These are phyloP conservation scores for Drosophila melanica DNA, from an alignment of 1,140 invertebrate species.

Conservation along the genomic window DNA sequence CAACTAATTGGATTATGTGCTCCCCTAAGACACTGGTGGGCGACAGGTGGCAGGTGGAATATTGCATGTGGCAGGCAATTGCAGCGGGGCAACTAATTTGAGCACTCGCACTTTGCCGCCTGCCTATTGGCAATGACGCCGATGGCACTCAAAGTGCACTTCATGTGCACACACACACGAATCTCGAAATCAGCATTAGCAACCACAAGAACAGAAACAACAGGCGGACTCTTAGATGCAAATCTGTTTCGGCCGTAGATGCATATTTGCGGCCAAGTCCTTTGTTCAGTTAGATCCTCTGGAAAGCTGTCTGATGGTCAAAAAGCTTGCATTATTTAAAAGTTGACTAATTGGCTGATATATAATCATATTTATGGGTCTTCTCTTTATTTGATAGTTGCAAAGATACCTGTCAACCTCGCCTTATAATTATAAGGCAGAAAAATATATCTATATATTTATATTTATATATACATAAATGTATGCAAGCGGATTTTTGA, in stretches of 20 bases:
- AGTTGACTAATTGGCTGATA: background rate
- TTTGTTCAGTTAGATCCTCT: conserved; percentile 6
- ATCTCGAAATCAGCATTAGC: conserved; percentile 18
- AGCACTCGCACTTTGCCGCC: conserved; percentile 37
- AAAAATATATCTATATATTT: too few species aligned
- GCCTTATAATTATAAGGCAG: too few species aligned
- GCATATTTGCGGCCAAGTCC: conserved; percentile 23
- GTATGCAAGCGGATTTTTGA: too few species aligned
- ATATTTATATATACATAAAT: too few species aligned
- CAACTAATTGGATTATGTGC: conserved; percentile 74
- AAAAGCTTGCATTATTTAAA: conserved; percentile 20
- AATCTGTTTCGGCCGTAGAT: conserved; percentile 20
- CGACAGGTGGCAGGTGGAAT: conserved; percentile 2
- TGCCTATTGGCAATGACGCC: conserved; percentile 62
- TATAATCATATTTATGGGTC: background rate
- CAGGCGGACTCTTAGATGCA: conserved; percentile 23
- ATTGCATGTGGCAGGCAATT: conserved; percentile 1
- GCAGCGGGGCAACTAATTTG: background rate
- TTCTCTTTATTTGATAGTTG: too few species aligned
- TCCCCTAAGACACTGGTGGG: conserved; percentile 59
- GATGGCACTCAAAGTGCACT: conserved; percentile 70
- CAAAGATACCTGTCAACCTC: too few species aligned
- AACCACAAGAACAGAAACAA: conserved; percentile 18
- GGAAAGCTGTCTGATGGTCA: background rate
- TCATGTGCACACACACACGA: conserved; percentile 49